A percentile compares a stretch with the other conserved stretches of the same genome.
phyloP scores from a whole-genome alignment of 2,113 vertebrate genomes.

The Gobio gobio region DNA sequence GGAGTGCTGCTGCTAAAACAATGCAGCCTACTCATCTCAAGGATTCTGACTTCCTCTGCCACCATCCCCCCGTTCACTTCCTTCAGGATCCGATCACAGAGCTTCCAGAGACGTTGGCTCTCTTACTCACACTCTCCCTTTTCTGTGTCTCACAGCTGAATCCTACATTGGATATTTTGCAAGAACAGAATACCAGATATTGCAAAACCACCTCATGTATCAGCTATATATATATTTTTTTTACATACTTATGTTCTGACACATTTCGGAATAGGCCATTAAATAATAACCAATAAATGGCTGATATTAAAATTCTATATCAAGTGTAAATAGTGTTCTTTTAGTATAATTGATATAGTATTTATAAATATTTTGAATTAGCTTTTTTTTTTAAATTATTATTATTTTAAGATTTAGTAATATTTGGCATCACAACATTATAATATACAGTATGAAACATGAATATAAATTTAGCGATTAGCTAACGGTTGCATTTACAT shows the following conservation, averaged over 20 bases:
- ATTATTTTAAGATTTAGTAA: neutral
- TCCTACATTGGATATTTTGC: neutral
- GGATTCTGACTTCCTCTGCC: slow-evolving; percentile 38
- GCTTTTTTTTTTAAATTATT: too few relatives aligned
- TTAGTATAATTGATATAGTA: neutral
- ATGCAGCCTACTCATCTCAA: slow-evolving; percentile 51
- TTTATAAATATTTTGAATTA: neutral
- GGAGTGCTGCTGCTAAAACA: slow-evolving; percentile 46
- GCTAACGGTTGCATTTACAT: neutral
- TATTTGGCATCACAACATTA: neutral
- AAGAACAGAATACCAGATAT: neutral
- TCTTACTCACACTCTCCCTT: neutral
- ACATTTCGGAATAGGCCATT: neutral
- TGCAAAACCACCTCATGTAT: neutral
- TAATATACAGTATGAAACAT: neutral
- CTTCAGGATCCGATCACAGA: slow-evolving; percentile 2
- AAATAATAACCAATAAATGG: neutral
- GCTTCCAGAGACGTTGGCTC: neutral
- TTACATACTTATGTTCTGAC: neutral
- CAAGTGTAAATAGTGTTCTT: neutral
- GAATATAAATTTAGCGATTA: neutral
- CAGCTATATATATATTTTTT: neutral
- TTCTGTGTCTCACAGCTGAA: neutral
- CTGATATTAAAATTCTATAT: neutral
- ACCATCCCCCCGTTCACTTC: slow-evolving; percentile 38